phyloP scores from a whole-genome alignment of 37 sponge, comb jelly and placozoan genomes.

The Aplysina aerophoba region DNA sequence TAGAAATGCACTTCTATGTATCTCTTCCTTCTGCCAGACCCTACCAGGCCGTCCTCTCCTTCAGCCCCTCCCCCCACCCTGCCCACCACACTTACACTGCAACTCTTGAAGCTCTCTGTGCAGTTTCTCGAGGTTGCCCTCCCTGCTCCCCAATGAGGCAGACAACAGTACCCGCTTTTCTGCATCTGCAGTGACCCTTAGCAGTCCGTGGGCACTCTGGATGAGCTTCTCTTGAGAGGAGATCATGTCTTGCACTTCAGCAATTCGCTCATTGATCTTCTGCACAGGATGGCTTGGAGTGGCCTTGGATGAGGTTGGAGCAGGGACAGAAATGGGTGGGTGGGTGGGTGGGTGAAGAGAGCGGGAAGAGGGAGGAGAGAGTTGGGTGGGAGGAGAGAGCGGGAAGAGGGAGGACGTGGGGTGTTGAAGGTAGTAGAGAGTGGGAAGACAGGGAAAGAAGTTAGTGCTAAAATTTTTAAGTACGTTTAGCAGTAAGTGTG shows the following conservation, averaged over 20 bases:
- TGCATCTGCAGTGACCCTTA: neutral
- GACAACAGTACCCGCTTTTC: neutral
- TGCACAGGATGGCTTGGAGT: constrained; percentile 19
- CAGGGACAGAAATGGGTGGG: constrained; percentile 10
- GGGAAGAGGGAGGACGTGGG: no score
- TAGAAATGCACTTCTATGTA: no score
- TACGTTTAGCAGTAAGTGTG: no score
- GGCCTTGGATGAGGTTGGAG: no score
- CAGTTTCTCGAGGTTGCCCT: neutral
- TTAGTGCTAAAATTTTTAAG: no score
- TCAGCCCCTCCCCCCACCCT: no score
- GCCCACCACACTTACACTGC: neutral
- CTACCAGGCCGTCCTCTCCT: no score
- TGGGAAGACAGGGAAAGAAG: neutral
- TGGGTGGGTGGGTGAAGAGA: neutral
- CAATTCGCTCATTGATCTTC: constrained; percentile 19
- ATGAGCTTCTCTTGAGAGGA: constrained; percentile 28
- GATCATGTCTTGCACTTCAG: constrained; percentile 15
- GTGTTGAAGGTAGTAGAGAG: no score
- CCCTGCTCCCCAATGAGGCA: neutral
- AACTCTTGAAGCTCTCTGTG: neutral
- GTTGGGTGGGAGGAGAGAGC: no score
- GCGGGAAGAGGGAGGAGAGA: neutral
- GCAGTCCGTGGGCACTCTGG: constrained; percentile 23
- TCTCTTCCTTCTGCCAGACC: no score